Conservation (phyloP, 2,888 invertebrate genomes). For the Smittia aterrima region DNA sequence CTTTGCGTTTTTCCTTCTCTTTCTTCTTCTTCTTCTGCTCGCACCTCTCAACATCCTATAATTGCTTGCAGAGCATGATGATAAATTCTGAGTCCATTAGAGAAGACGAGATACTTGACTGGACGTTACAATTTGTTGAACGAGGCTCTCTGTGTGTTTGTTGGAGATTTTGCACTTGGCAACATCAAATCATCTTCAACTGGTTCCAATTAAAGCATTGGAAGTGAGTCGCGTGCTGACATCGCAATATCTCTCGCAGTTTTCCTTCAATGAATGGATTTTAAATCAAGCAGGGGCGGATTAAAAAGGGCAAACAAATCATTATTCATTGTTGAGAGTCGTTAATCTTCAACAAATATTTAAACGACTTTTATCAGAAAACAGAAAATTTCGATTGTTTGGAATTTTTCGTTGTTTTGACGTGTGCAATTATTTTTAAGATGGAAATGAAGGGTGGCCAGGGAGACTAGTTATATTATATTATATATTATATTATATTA, state of each 20-base stretch:
- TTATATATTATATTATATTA: too few relatives aligned
- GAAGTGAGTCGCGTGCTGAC: conserved; percentile 11
- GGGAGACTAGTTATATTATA: neutral
- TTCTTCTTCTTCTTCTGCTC: neutral
- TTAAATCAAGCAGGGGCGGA: neutral
- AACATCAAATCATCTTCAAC: conserved; percentile 17
- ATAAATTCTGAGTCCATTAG: conserved; percentile 6
- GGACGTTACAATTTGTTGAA: conserved; percentile 33
- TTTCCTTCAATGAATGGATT: neutral
- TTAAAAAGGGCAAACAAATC: conserved; percentile 17
- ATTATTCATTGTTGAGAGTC: conserved; percentile 6
- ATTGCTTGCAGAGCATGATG: neutral
- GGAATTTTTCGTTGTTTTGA: conserved; percentile 8
- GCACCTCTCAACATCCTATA: conserved; percentile 4
- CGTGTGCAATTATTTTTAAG: neutral
- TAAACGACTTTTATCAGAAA: conserved; percentile 28
- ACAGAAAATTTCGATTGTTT: neutral
- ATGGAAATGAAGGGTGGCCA: neutral
- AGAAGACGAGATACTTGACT: conserved; percentile 26
- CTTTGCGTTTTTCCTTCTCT: conserved; percentile 10
- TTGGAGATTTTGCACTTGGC: conserved; percentile 39
- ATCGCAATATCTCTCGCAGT: neutral
- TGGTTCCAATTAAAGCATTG: conserved; percentile 32
- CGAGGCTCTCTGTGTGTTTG: neutral
- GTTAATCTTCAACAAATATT: conserved; percentile 35